Evolutionary conservation across 2,113 vertebrate genomes (phyloP), one percentile per base, ranked within the genome.

Genomic region (Centropristis striata): DNA sequence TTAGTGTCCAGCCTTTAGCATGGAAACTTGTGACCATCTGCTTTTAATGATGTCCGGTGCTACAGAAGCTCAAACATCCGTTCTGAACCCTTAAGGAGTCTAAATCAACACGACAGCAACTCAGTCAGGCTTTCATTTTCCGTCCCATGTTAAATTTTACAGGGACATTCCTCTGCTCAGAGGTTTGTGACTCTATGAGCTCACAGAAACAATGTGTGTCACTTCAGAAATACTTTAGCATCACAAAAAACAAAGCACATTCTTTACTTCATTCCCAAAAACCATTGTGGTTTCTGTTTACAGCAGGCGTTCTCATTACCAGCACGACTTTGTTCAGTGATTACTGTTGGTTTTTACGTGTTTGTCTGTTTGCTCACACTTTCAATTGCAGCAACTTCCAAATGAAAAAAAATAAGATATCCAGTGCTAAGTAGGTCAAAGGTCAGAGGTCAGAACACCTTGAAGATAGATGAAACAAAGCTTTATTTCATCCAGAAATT

Each of bases 1-100:
- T 77, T 74, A 63, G 58, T 53, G 54, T 8, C 13, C 23, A 18
- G 27, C 41, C 6, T 12, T 53, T 39, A 64, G 37, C 75, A 1
- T 71, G 58, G 60, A 80, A 81, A 75, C 61, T 20, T 44, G 28
- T 47, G 55, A 71, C 71, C 86, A 65, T 90, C 81, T 84, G 84
- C 16, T 78, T 83, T 58, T 73, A 28, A 83, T 79, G 75, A 39
- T 13, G 12, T n/a, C n/a, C n/a, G 39, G 4, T 12, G 12, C 65
- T 16, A n/a, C 37, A 37, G 66, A 59, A 32, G 18, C 55, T 27
- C 65, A 86, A 71, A 86, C 81, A 83, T 82, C 78, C 50, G 36
- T 21, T 50, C 36, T 13, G n/a, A 64, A 37, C 13, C 25, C 18
- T 32, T 32, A 12, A 9, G 44, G 65, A 79, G 53, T 11, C 28